Evolutionary conservation across 1,140 invertebrate genomes (phyloP), one percentile per base, ranked within the genome.

Genomic region (Probaryconus sp.): DNA sequence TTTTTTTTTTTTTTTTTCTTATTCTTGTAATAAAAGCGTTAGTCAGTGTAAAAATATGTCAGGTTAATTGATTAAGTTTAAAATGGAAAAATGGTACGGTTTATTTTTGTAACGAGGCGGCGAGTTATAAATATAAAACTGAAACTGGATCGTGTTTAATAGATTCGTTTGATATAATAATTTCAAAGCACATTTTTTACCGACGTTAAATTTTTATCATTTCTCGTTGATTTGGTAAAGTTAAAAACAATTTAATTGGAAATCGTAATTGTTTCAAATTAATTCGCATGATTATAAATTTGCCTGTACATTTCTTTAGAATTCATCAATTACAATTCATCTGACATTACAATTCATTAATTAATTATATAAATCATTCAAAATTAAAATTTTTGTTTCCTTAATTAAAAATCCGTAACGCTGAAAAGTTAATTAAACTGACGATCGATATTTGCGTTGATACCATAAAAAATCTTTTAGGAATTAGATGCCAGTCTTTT

Each of bases 41-140:
- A 42, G 5, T 20, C 47, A 28, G 21, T 18, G 51, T 51, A 69
- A 69, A 61, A 58, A 60, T 53, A 60, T 5, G 38, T 35, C 53
- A 51, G 24, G 43, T 68, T 68, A 68, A 68, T 68, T 68, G 64
- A 68, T 68, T 68, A 68, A 68, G 30, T 67, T 67, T 42, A 56
- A 67, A 67, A 31, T 35, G 51, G 48, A 58, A 65, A 67, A 67
- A 67, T 58, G 43, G 51, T 42, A 9, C 51, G 21, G 16, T 40
- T 43, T 67, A 67, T 67, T 67, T 67, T 56, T 56, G 63, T 56
- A 67, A 67, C 51, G 33, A 67, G 51, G 63, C 63, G 43, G n/a
- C 43, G 31, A 33, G 63, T 48, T 67, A 67, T 67, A 67, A 67
- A 67, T 56, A 67, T 40, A 3, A 47, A 35, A 31, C 63, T 30